Conservation (phyloP, 2,888 invertebrate species). For the Zaprionus lineosus region DNA sequence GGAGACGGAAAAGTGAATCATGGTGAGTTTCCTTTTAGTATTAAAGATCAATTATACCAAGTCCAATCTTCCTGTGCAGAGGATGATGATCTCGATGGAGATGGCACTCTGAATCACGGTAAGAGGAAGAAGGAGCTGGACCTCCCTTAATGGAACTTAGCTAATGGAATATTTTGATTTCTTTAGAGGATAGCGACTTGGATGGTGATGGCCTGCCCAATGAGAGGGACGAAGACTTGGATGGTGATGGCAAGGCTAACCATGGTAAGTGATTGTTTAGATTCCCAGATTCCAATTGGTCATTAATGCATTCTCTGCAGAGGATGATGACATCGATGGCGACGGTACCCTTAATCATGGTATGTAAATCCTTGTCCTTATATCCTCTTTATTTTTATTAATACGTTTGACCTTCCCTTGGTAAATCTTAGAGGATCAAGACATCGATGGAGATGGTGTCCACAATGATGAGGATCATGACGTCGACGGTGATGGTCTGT, state of each 20-base stretch:
- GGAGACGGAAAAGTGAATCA: slow-evolving; percentile 79
- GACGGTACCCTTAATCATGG: slow-evolving; percentile 64
- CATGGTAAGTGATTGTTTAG: slow-evolving; percentile 46
- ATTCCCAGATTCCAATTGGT: neutral
- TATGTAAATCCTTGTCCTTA: too few relatives aligned
- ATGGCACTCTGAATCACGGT: slow-evolving; percentile 72
- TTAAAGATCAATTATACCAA: neutral
- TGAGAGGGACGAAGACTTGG: slow-evolving; percentile 75
- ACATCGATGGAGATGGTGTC: slow-evolving; percentile 82
- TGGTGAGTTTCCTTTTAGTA: slow-evolving; percentile 42
- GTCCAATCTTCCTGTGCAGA: slow-evolving; percentile 33
- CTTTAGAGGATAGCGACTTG: slow-evolving; percentile 76
- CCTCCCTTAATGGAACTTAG: neutral
- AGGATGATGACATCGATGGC: slow-evolving; percentile 70
- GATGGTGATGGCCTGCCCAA: slow-evolving; percentile 82
- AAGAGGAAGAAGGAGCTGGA: too few relatives aligned
- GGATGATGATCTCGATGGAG: slow-evolving; percentile 77
- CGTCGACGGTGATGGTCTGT: slow-evolving; percentile 61
- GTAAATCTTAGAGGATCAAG: slow-evolving; percentile 75
- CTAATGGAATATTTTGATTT: neutral
- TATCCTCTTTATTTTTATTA: neutral
- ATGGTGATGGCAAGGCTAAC: slow-evolving; percentile 78
- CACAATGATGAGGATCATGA: slow-evolving; percentile 73
- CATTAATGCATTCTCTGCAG: slow-evolving; percentile 11
- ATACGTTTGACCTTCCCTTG: too few relatives aligned